Evolutionary conservation across 2,888 invertebrate species (phyloP), one percentile per base, ranked within the genome.

Genomic region (Hyposoter dolosus): DNA sequence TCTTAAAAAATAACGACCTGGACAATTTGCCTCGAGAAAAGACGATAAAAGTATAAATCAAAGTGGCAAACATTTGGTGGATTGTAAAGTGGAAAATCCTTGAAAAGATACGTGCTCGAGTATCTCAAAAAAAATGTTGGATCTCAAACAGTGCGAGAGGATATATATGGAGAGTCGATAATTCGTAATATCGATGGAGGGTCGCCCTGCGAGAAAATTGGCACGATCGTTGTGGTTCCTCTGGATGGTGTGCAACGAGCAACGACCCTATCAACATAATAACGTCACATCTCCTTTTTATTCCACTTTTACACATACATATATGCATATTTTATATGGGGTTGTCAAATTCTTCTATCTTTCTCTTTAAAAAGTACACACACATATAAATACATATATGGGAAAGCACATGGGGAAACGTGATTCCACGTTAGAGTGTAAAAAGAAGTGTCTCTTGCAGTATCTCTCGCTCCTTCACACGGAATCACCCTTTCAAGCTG

Each of bases 241-340:
- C 63, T 56, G 66, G 85, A 63, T 50, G 71, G 53, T 56, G 80
- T 77, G 80, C 82, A 85, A 82, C 85, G 82, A 82, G 65, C 83
- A 77, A 83, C 83, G 85, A 85, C 83, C 83, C 80, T 83, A 83
- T 86, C 83, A 86, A 86, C 85, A 81, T 86, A 83, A 85, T 86
- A 83, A 83, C 83, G 83, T 86, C 83, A 83, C 86, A 77, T 78
- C 72, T 68, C 83, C 56, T 81, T 83, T 83, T 81, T 78, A 78
- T 83, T 86, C 77, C 65, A 68, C 72, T 69, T 72, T 81, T 74
- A 74, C 15, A 72, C 53, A 74, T 32, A 40, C 50, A 78, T 69
- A 45, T 68, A 69, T 40, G 50, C 19, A 50, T 40, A 81, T 86
- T 76, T 63, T 83, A 71, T 69, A 74, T 66, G 45, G 65, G 83